Evolutionary conservation across 1,140 invertebrate genomes (phyloP).

Genomic region (Drosophila arawakana): DNA sequence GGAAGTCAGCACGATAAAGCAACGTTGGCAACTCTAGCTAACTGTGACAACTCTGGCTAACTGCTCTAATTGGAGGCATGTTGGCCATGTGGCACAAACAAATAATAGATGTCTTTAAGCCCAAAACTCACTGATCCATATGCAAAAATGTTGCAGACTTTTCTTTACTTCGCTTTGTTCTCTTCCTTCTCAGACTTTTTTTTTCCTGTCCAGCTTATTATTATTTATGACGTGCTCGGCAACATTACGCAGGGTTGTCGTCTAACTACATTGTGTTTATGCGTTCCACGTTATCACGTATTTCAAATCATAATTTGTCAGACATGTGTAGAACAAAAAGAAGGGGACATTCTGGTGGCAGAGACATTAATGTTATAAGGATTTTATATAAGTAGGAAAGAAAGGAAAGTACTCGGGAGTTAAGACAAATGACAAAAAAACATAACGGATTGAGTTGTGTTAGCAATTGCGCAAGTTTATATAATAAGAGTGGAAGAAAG

Average conservation of each 20-base stretch:
- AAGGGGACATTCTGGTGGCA: not conserved
- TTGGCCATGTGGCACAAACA: slow-evolving; percentile 33
- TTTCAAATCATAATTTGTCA: slow-evolving; percentile 18
- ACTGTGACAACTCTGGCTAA: slow-evolving; percentile 39
- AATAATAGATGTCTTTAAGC: slow-evolving; percentile 28
- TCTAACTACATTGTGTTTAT: slow-evolving; percentile 2
- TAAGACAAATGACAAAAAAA: too few species aligned
- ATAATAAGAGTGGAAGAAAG: not conserved
- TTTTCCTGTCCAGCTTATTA: slow-evolving; percentile 31
- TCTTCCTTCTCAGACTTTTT: not conserved
- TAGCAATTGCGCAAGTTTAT: not conserved
- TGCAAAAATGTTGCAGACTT: slow-evolving; percentile 42
- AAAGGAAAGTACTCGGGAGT: too few species aligned
- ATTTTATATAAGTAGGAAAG: not conserved
- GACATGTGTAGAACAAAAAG: not conserved
- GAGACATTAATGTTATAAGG: not conserved
- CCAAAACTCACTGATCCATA: slow-evolving; percentile 42
- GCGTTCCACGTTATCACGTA: slow-evolving; percentile 3
- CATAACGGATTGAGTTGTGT: too few species aligned
- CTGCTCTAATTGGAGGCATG: slow-evolving; percentile 54
- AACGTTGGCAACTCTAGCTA: slow-evolving; percentile 9
- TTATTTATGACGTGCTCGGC: slow-evolving; percentile 36
- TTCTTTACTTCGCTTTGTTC: not conserved
- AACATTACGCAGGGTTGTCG: slow-evolving; percentile 24
- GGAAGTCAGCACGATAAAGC: slow-evolving; percentile 69